Evolutionary conservation across 1,140 invertebrate species (phyloP), one percentile per base, ranked within the genome.

Genomic region (Scaptomyza hsui): DNA sequence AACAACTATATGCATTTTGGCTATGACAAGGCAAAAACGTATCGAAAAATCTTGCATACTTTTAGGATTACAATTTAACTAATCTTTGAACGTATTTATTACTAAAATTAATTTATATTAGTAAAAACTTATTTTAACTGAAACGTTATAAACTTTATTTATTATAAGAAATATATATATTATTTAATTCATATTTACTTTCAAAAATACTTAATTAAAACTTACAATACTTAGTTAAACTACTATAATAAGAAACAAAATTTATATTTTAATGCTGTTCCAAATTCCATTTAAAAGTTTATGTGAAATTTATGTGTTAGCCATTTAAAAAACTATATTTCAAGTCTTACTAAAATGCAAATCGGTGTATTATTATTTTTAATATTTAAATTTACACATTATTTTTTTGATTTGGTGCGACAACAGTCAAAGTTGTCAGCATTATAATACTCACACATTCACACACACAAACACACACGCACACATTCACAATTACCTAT

Each of bases 1-100:
- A 10, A 44, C 4, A 44, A 44, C 21, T 12, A 47, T 9, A 29
- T 15, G 1, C 13, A 29, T 5, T 35, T 18, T 4, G 15, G 5
- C 41, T 32, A n/a, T 45, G 47, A 21, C 21, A 35, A 44, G 62
- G 12, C 41, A 48, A 64, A 56, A 37, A 44, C 6, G 12, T 47
- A 29, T 4, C 45, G 52, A 7, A 44, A 73, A 26, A 12, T 47
- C 41, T 53, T 67, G 44, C 59, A 53, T 81, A 61, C 53, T 69
- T 78, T 65, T 44, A 29, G 70, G 75, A 26, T 19, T 7, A 45
- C 18, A 45, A 13, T 24, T n/a, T 37, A 4, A n/a, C 0, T 9
- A 29, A 29, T 7, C 26, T 1, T 21, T 9, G 26, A 29, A 29
- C 7, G 7, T 29, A 29, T 29, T 29, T 29, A 29, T 9, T 29